Conservation (phyloP, 2,113 vertebrate genomes). For the Clarias macrocephalus region DNA sequence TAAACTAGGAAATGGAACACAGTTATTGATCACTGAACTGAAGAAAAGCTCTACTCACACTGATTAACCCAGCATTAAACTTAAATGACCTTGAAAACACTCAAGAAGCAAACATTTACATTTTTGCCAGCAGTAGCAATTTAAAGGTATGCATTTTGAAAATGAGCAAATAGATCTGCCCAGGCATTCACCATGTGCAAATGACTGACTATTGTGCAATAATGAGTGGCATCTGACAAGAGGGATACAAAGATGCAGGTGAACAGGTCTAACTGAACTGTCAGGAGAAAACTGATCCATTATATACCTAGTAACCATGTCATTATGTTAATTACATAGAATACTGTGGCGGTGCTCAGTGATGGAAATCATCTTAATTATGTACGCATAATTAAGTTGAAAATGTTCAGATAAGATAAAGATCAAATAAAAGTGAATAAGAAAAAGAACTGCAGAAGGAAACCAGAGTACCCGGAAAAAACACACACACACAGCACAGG, state of each 20-base stretch:
- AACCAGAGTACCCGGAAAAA: too few relatives aligned
- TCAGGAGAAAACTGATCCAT: not conserved
- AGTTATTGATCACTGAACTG: constrained; percentile 41
- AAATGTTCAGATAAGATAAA: too few relatives aligned
- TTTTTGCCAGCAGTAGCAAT: not conserved
- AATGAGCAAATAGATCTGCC: not conserved
- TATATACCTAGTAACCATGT: not conserved
- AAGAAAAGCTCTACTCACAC: constrained; percentile 21
- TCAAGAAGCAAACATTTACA: not conserved
- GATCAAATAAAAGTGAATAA: too few relatives aligned
- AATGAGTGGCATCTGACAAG: not conserved
- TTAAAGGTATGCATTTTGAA: not conserved
- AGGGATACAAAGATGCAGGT: not conserved
- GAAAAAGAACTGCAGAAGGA: too few relatives aligned
- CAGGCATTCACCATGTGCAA: not conserved
- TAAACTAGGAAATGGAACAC: constrained; percentile 12
- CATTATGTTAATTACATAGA: constrained; percentile 8
- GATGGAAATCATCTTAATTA: not conserved
- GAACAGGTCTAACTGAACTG: not conserved
- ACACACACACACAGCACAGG: too few relatives aligned
- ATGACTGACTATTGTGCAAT: not conserved
- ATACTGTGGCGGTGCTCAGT: not conserved
- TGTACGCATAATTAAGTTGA: too few relatives aligned
- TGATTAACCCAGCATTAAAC: constrained; percentile 21
- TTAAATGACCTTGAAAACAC: constrained; percentile 35